phyloP scores from a whole-genome alignment of 2,888 invertebrate genomes.

The Ditylenchus weischeri region DNA sequence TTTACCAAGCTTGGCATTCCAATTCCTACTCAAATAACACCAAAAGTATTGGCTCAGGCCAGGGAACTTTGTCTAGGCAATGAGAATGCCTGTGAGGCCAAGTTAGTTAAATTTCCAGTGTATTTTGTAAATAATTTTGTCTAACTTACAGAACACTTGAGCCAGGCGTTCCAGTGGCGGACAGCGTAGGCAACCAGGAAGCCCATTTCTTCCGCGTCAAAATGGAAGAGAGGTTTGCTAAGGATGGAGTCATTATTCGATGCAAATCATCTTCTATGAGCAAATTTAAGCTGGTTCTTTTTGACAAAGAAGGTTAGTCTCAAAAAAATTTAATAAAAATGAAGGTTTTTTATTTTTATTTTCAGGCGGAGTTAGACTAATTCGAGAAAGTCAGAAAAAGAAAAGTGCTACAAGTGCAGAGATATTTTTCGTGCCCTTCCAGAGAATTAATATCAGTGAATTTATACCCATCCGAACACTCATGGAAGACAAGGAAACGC shows the following conservation, averaged over 20 bases:
- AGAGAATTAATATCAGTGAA: conserved; percentile 53
- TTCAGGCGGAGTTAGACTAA: conserved; percentile 54
- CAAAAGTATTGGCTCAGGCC: conserved; percentile 56
- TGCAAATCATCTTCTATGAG: conserved; percentile 53
- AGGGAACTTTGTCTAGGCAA: conserved; percentile 47
- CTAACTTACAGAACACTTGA: conserved; percentile 32
- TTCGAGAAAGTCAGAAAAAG: conserved; percentile 53
- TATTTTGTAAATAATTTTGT: neutral
- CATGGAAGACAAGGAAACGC: conserved; percentile 58
- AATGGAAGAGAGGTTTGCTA: conserved; percentile 39
- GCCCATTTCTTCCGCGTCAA: conserved; percentile 52
- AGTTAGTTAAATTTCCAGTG: neutral
- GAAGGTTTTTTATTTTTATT: neutral
- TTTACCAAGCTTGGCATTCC: conserved; percentile 59
- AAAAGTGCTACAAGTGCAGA: conserved; percentile 57
- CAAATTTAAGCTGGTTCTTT: conserved; percentile 59
- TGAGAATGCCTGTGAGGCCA: conserved; percentile 7
- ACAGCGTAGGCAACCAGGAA: conserved; percentile 53
- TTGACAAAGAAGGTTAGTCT: conserved; percentile 53
- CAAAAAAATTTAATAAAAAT: conserved; percentile 4
- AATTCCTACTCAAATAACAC: conserved; percentile 58
- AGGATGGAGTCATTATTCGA: conserved; percentile 54
- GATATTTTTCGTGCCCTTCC: conserved; percentile 59
- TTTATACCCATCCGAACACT: conserved; percentile 54
- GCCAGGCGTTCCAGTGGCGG: conserved; percentile 44